Evolutionary conservation across 2,888 invertebrate species (phyloP), one percentile per base, ranked within the genome.

Genomic region (Tachina fera): DNA sequence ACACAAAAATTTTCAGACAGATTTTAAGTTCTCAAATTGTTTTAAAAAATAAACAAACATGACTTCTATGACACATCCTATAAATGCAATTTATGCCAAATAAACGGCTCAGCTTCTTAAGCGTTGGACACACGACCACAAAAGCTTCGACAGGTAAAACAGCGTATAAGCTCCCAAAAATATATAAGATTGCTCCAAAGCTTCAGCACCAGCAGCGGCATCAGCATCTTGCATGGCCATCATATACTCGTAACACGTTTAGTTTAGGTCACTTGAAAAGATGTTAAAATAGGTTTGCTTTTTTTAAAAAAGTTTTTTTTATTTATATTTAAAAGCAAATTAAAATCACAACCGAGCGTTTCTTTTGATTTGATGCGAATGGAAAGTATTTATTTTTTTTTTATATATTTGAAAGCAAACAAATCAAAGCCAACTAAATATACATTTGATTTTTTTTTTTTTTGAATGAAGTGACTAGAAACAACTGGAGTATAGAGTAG

Each of bases 311-410:
- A 53, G 5, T 43, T 76, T 76, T 71, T 49, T 19, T 60, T 13
- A 10, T 10, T 47, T 39, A 53, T 51, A 43, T 43, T 56, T 67
- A 60, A 6, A n/a, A 39, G 41, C 8, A 89, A 89, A 89, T 90
- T 90, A 90, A 90, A 90, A 89, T 89, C 89, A 88, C 88, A 90
- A 88, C 91, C 90, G 90, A 90, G 88, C 89, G 88, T 88, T 88
- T 60, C 8, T 16, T 45, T 43, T 22, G 9, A 58, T 41, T 74
- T n/a, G 39, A 14, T 31, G 47, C 81, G 67, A 61, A 74, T 74
- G 67, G 53, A 22, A 49, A 53, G 45, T 60, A 31, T 22, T 67
- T 67, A 51, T 22, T n/a, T 22, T 22, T 6, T 51, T 43, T 10
- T 53, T 45, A 22, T 67, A 53, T 39, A 63, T 75, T 61, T 68